Evolutionary conservation across 2,113 vertebrate genomes (phyloP).

Genomic region (Sander vitreus): DNA sequence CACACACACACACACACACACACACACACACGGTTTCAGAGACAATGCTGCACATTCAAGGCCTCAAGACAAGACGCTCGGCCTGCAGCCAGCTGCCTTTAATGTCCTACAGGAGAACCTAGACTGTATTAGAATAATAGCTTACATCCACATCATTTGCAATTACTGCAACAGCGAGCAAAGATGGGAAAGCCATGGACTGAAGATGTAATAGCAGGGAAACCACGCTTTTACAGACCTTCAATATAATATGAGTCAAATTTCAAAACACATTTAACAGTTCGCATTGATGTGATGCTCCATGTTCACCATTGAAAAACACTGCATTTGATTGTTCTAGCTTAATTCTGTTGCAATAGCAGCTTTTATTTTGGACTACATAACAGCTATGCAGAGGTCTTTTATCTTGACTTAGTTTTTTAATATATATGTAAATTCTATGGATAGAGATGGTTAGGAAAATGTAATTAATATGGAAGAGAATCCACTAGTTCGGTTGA

Average conservation of each 20-base stretch:
- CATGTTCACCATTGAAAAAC: slow-evolving; percentile 1
- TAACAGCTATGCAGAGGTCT: slow-evolving; percentile 4
- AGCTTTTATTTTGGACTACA: slow-evolving; percentile 23
- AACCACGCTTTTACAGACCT: slow-evolving; percentile 15
- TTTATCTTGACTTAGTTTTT: not conserved
- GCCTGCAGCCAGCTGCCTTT: slow-evolving; percentile 55
- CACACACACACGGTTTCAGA: slow-evolving; percentile 14
- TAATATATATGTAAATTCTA: not conserved
- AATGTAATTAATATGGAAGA: too few species aligned
- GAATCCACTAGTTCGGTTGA: too few species aligned
- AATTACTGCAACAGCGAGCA: slow-evolving; percentile 44
- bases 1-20: too few species aligned
- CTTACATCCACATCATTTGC: slow-evolving; percentile 53
- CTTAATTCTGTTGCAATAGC: not conserved
- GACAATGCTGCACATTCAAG: slow-evolving; percentile 44
- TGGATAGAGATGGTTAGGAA: too few species aligned
- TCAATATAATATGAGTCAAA: slow-evolving; percentile 26
- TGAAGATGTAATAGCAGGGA: slow-evolving; percentile 39
- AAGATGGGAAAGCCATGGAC: slow-evolving; percentile 38
- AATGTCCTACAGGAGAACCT: slow-evolving; percentile 58
- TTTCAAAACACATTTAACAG: slow-evolving; percentile 2
- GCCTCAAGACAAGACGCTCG: slow-evolving; percentile 54
- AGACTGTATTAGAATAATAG: slow-evolving; percentile 60
- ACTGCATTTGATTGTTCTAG: not conserved
- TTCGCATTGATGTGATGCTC: not conserved